Conservation (phyloP, 1,140 invertebrate genomes). For the Drosophila seguyi region DNA sequence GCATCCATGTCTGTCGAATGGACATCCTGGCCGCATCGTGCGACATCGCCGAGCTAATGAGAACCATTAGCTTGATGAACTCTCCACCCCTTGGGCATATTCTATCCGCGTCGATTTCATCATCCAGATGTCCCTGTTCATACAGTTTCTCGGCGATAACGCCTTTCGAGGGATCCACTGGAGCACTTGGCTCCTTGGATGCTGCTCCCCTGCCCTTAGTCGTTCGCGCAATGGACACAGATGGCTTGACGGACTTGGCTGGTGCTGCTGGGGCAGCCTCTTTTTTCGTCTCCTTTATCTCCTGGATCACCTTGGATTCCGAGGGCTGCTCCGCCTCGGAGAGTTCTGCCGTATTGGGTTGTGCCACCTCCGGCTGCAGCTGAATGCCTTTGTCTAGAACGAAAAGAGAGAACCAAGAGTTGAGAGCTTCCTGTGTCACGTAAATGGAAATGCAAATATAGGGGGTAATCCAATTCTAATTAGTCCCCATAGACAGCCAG, state of each 20-base stretch:
- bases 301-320: slow-evolving; percentile 64
- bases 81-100: slow-evolving; percentile 89
- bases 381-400: slow-evolving; percentile 61
- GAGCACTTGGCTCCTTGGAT: slow-evolving; percentile 7
- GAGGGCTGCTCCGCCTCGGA: slow-evolving; percentile 22
- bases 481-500: slow-evolving; percentile 3
- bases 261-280: slow-evolving; percentile 2
- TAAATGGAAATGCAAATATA: slow-evolving; percentile 16
- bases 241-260: slow-evolving; percentile 15
- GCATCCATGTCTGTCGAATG: slow-evolving; percentile 94
- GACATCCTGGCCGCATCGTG: slow-evolving; percentile 91
- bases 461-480: slow-evolving; percentile 29
- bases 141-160: slow-evolving; percentile 87
- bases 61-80: slow-evolving; percentile 89
- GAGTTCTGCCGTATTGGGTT: slow-evolving; percentile 44
- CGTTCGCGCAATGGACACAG: slow-evolving; percentile 27
- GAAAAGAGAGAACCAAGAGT: slow-evolving; percentile 4
- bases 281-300: slow-evolving; percentile 45
- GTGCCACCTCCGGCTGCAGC: slow-evolving; percentile 43
- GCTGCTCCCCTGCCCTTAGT: slow-evolving; percentile 41
- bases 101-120: slow-evolving; percentile 86
- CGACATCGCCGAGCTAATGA: slow-evolving; percentile 92
- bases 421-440: slow-evolving; percentile 4
- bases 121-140: slow-evolving; percentile 88
- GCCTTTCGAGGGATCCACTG: slow-evolving; percentile 73